Percentiles rank a stretch among this genome's conserved stretches.
These are phyloP conservation scores for Chrysomela aeneicollis DNA, from an alignment of 2,888 invertebrate species.

Conservation along the genomic window DNA sequence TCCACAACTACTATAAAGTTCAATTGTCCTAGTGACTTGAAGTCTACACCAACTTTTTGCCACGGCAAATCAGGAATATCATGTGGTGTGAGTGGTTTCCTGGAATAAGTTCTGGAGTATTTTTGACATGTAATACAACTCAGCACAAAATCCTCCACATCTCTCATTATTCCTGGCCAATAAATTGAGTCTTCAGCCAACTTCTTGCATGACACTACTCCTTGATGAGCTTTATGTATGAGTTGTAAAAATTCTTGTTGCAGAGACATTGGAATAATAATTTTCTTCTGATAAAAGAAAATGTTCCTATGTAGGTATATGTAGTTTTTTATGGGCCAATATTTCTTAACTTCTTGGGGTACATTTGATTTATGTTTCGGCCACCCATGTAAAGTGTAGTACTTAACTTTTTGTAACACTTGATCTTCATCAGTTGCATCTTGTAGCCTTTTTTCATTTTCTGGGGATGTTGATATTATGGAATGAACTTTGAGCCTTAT, in stretches of 20 bases:
- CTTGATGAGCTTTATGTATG: neutral
- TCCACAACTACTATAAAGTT: neutral
- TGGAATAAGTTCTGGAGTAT: neutral
- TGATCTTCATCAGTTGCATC: conserved; percentile 12
- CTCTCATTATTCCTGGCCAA: neutral
- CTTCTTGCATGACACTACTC: neutral
- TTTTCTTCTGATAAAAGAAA: conserved; percentile 22
- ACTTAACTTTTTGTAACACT: conserved; percentile 20
- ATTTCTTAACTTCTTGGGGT: conserved; percentile 14
- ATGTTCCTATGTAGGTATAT: conserved; percentile 18
- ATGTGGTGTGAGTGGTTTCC: neutral
- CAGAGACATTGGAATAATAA: conserved; percentile 15
- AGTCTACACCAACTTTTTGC: neutral
- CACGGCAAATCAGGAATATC: neutral
- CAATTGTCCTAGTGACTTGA: neutral
- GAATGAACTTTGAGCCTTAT: conserved; percentile 23
- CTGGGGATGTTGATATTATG: conserved; percentile 20
- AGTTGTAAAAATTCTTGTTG: conserved; percentile 21
- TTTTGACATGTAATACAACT: neutral
- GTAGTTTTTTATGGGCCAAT: conserved; percentile 23
- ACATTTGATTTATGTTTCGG: conserved; percentile 26
- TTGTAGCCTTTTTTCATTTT: conserved; percentile 22
- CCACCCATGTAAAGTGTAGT: conserved; percentile 25
- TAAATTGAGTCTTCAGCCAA: neutral
- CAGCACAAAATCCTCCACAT: neutral